Evolutionary conservation across 2,113 vertebrate species (phyloP).

Genomic region (Pseudorhombus dupliciocellatus): DNA sequence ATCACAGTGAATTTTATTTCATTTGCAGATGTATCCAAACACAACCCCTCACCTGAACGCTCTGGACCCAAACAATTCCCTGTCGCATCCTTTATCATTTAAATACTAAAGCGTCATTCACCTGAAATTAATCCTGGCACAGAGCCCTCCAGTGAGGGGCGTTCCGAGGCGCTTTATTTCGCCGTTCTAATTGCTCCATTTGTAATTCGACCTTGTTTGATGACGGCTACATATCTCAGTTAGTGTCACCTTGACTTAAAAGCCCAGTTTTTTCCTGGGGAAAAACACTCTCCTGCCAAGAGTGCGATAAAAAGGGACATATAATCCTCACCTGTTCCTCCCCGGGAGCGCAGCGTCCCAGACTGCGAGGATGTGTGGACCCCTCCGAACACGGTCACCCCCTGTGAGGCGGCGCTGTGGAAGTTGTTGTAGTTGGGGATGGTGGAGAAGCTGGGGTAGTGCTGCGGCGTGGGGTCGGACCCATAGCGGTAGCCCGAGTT

Average conservation of each 20-base stretch:
- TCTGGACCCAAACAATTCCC: too few relatives aligned
- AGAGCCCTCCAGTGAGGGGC: slow-evolving; percentile 20
- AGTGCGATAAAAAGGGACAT: neutral
- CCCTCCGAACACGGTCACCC: slow-evolving; percentile 95
- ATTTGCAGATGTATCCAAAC: too few relatives aligned
- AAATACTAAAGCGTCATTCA: neutral
- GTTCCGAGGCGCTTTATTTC: slow-evolving; percentile 30
- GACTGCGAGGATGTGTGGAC: slow-evolving; percentile 97
- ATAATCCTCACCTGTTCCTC: slow-evolving; percentile 87
- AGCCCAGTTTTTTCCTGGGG: neutral
- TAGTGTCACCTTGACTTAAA: slow-evolving; percentile 20
- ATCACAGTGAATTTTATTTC: too few relatives aligned
- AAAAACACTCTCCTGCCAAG: neutral
- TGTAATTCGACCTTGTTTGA: slow-evolving; percentile 20
- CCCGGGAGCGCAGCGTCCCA: slow-evolving; percentile 93
- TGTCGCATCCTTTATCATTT: too few relatives aligned
- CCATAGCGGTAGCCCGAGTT: slow-evolving; percentile 98
- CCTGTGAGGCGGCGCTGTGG: slow-evolving; percentile 89
- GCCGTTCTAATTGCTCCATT: slow-evolving; percentile 20
- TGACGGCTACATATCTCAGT: slow-evolving; percentile 4
- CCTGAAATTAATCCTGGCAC: neutral
- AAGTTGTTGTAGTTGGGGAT: slow-evolving; percentile 99
- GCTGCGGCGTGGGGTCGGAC: slow-evolving; percentile 97
- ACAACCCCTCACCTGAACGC: too few relatives aligned
- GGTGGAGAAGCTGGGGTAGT: slow-evolving; percentile 95